Conservation (phyloP, 2,797 vertebrate species). For the Gila robusta region DNA sequence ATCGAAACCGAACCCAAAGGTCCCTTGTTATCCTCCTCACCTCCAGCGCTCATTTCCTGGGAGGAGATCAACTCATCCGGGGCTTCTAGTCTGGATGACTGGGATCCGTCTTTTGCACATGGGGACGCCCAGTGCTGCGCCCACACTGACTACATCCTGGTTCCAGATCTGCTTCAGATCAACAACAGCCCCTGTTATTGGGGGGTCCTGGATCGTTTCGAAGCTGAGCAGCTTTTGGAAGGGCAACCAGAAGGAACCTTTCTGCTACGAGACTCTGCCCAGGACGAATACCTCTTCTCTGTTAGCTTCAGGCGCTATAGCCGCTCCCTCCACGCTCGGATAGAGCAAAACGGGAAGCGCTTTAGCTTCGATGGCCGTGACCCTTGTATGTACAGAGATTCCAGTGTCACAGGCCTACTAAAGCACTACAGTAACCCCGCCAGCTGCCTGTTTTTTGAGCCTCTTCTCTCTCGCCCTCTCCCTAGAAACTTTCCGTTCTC, state of each 20-base stretch:
- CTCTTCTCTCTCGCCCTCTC: conserved; percentile 90
- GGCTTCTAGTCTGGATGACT: conserved; percentile 82
- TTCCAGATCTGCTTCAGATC: conserved; percentile 96
- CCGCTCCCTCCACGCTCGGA: conserved; percentile 94
- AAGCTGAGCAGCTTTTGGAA: conserved; percentile 93
- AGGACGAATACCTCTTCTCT: conserved; percentile 95
- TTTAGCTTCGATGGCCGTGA: conserved; percentile 97
- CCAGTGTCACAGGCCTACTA: conserved; percentile 91
- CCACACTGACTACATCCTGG: conserved; percentile 90
- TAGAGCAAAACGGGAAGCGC: conserved; percentile 94
- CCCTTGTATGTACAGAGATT: conserved; percentile 94
- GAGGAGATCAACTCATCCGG: conserved; percentile 80
- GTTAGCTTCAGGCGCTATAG: conserved; percentile 97
- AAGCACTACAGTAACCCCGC: conserved; percentile 94
- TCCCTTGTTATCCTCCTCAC: conserved; percentile 70
- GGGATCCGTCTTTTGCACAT: conserved; percentile 72
- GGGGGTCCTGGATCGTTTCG: conserved; percentile 95
- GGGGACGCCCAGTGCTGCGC: conserved; percentile 73
- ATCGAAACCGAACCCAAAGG: conserved; percentile 76
- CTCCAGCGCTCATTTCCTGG: conserved; percentile 78
- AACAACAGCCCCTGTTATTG: conserved; percentile 97
- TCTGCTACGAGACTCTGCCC: conserved; percentile 93
- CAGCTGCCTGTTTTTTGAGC: conserved; percentile 97
- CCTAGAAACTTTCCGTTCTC: conserved; percentile 94
- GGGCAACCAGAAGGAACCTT: conserved; percentile 97